phyloP scores from a whole-genome alignment of 2,888 invertebrate genomes.

The Drosophila barbarae region DNA sequence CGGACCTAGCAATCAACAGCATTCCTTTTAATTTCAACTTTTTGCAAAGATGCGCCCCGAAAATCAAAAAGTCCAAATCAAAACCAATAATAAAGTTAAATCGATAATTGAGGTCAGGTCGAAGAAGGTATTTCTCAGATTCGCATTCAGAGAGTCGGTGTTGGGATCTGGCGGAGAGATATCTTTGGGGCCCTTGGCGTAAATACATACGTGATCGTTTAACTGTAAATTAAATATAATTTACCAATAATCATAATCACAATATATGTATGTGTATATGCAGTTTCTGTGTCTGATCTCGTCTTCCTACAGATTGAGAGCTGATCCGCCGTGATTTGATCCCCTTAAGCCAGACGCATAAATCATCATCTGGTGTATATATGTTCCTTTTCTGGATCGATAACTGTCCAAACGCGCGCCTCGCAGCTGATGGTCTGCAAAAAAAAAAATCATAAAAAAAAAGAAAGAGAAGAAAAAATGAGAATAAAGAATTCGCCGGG shows the following conservation, averaged over 20 bases:
- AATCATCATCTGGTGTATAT: constrained; percentile 59
- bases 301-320: constrained; percentile 23
- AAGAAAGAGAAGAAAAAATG: not conserved
- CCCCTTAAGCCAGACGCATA: constrained; percentile 70
- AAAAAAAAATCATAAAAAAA: constrained; percentile 26
- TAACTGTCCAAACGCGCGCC: constrained; percentile 64
- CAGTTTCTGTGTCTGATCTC: constrained; percentile 43
- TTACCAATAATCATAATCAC: constrained; percentile 78
- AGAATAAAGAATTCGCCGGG: constrained; percentile 19
- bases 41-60: constrained; percentile 45
- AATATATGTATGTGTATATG: constrained; percentile 50
- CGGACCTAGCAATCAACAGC: constrained; percentile 67
- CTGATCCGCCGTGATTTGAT: constrained; percentile 36
- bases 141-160: constrained; percentile 27
- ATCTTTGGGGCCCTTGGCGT: constrained; percentile 47
- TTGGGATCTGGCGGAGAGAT: constrained; percentile 26
- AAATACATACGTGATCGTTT: constrained; percentile 77
- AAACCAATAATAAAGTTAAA: constrained; percentile 80
- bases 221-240: constrained; percentile 79
- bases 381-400: constrained; percentile 48
- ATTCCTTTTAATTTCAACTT: constrained; percentile 71
- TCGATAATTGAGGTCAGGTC: constrained; percentile 79
- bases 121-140: constrained; percentile 20
- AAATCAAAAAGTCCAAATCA: constrained; percentile 69
- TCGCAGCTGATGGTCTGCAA: constrained; percentile 40